Evolutionary conservation across 2,888 invertebrate species (phyloP).

Genomic region (Smittia aterrima): DNA sequence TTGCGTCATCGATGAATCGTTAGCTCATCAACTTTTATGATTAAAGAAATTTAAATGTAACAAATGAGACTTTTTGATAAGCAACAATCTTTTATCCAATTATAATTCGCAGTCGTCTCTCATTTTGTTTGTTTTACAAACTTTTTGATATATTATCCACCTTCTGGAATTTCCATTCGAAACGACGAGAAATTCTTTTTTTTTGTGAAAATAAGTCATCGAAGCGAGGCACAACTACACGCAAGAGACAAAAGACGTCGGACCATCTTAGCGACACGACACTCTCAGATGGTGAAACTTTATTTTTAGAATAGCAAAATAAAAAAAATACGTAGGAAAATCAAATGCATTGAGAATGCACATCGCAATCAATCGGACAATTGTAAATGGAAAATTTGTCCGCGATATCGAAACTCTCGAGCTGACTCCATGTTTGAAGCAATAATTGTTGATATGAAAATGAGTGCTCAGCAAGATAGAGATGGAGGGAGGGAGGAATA

Average conservation of each 20-base stretch:
- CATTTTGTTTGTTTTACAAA: too few relatives aligned
- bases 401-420: background rate
- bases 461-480: background rate
- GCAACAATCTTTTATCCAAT: too few relatives aligned
- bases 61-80: too few relatives aligned
- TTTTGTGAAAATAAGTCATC: constrained; percentile 15
- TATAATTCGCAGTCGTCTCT: too few relatives aligned
- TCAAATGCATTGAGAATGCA: background rate
- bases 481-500: background rate
- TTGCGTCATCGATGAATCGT: constrained; percentile 15
- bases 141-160: too few relatives aligned
- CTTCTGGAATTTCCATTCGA: constrained; percentile 17
- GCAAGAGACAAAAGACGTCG: background rate
- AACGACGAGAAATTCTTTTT: background rate
- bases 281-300: background rate
- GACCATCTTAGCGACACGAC: background rate
- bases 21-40: too few relatives aligned
- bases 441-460: constrained; percentile 2
- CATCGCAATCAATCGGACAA: background rate
- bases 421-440: background rate
- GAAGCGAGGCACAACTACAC: constrained; percentile 24
- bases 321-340: background rate
- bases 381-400: background rate
- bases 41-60: too few relatives aligned
- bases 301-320: background rate